phyloP scores from a whole-genome alignment of 1,140 invertebrate species.

The Calephelis virginiensis region DNA sequence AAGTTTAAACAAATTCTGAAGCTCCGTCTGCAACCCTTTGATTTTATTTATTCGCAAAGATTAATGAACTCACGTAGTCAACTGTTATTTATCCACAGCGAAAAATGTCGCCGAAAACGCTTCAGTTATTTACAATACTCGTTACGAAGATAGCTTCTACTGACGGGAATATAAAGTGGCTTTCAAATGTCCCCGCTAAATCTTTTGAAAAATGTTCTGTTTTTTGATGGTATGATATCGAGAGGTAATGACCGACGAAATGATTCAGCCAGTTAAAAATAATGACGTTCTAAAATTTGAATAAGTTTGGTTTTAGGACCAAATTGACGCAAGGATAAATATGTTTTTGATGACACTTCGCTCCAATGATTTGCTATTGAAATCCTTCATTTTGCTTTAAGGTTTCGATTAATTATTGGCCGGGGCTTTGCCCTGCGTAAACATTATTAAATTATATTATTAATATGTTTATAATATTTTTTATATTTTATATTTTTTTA shows the following conservation, averaged over 20 bases:
- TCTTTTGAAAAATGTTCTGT: conserved; percentile 13
- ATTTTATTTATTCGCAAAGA: background rate
- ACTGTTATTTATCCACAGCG: conserved; percentile 12
- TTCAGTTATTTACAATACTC: conserved; percentile 17
- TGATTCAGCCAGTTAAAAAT: conserved; percentile 12
- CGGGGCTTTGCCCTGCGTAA: too few relatives aligned
- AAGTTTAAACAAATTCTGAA: too few relatives aligned
- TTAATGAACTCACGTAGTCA: conserved; percentile 13
- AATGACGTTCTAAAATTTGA: conserved; percentile 12
- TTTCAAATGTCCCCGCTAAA: conserved; percentile 14
- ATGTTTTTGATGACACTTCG: background rate
- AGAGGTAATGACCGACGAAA: conserved; percentile 11
- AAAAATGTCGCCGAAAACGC: conserved; percentile 9
- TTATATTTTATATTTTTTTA: too few relatives aligned
- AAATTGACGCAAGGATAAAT: background rate
- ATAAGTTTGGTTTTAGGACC: background rate
- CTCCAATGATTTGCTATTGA: too few relatives aligned
- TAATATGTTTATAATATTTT: too few relatives aligned
- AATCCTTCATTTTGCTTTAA: too few relatives aligned
- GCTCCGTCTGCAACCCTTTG: background rate
- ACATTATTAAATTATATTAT: too few relatives aligned
- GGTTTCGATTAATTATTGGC: too few relatives aligned
- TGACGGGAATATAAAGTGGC: conserved; percentile 16
- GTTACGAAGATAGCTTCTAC: conserved; percentile 8
- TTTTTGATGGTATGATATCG: conserved; percentile 13